Evolutionary conservation across 2,797 vertebrate species (phyloP).

Genomic region (Anguilla pacifica): DNA sequence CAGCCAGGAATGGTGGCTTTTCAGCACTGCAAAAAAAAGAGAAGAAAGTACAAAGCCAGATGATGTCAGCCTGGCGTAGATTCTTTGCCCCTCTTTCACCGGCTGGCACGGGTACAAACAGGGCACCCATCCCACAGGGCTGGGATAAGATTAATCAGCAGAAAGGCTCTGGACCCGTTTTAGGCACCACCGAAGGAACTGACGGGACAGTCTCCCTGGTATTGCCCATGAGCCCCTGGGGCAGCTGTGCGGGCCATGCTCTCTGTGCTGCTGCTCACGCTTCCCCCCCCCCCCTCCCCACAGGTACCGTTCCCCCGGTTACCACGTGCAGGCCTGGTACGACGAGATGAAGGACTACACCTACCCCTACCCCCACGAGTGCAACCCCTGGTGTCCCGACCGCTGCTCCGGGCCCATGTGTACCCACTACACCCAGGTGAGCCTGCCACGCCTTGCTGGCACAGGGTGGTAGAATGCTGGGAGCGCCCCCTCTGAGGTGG

Average conservation of each 20-base stretch:
- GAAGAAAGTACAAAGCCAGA: constrained; percentile 62
- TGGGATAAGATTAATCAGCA: constrained; percentile 51
- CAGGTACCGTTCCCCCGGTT: constrained; percentile 84
- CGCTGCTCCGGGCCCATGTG: constrained; percentile 87
- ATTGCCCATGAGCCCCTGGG: constrained; percentile 47
- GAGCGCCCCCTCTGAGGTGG: too few species aligned
- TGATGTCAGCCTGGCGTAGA: constrained; percentile 52
- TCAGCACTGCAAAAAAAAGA: constrained; percentile 70
- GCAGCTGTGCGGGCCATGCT: constrained; percentile 47
- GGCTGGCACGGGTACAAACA: constrained; percentile 49
- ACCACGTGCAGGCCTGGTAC: constrained; percentile 87
- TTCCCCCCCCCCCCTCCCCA: constrained; percentile 6
- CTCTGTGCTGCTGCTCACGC: constrained; percentile 18
- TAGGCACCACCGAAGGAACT: constrained; percentile 53
- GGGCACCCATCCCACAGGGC: constrained; percentile 45
- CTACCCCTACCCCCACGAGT: constrained; percentile 84
- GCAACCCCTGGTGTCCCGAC: constrained; percentile 83
- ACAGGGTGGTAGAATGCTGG: too few species aligned
- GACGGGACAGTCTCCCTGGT: constrained; percentile 50
- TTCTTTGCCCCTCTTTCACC: constrained; percentile 59
- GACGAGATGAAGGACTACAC: constrained; percentile 88
- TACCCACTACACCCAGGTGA: constrained; percentile 90
- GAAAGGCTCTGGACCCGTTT: not conserved
- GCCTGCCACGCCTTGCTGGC: not conserved
- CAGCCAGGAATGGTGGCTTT: constrained; percentile 56